These are phyloP conservation scores for Crotalus horridus DNA, from an alignment of 2,113 vertebrate genomes.

Conservation along the genomic window DNA sequence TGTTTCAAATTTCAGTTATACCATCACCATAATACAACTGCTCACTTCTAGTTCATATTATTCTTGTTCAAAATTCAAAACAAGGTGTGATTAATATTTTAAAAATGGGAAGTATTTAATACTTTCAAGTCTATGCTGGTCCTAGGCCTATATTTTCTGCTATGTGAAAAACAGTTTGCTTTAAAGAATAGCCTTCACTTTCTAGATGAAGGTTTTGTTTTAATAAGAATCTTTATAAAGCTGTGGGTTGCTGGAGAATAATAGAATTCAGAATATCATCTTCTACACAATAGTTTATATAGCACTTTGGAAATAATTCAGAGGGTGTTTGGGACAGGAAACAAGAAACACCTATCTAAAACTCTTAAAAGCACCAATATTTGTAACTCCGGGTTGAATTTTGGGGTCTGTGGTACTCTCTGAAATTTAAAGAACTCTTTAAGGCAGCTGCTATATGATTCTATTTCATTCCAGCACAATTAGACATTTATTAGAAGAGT, in stretches of 20 bases:
- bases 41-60: fast-evolving
- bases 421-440: background rate
- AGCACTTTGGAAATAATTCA: background rate
- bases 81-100: background rate
- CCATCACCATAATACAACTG: background rate
- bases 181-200: background rate
- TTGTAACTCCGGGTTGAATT: background rate
- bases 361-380: background rate
- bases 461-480: background rate
- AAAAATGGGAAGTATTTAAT: background rate
- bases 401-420: background rate
- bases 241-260: background rate
- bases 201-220: background rate
- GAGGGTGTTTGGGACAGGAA: background rate
- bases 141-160: background rate
- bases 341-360: background rate
- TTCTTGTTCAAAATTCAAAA: background rate
- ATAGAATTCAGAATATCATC: background rate
- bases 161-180: background rate
- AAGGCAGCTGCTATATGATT: background rate
- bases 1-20: background rate
- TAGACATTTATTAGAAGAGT: background rate
- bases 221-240: background rate
- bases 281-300: background rate
- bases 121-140: background rate